Base-by-base conservation (phyloP, 1,140 invertebrate species). In the Sarcophaga peregrina region DNA sequence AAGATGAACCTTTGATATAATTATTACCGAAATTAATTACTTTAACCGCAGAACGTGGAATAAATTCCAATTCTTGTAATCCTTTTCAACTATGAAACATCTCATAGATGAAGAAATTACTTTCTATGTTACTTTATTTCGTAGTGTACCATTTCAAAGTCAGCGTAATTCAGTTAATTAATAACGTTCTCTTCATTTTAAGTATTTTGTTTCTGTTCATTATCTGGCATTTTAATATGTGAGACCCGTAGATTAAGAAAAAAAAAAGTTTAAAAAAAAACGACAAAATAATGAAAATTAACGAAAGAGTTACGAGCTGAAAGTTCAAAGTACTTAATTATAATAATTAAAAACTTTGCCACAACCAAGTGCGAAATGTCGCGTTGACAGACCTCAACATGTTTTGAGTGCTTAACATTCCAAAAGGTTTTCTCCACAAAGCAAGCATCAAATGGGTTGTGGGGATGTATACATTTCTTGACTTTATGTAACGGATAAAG, bases 271-370 rank as follows among this genome's bases (percentile, higher is more conserved):
- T 47, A 37, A 37, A 37, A 37, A 37, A 37, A 37, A 37, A 37
- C 1, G 25, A 37, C 25, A 4, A 37, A 37, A 37, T 37, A 37
- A 37, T 37, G 25, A 37, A 37, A 37, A 37, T 37, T 37, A 37
- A 37, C 58, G 48, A 58, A 80, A 83, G 73, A 82, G 80, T 78
- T 82, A 62, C 72, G 73, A 50, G 52, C 83, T 81, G 52, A 81
- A 83, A 83, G 83, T 83, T 83, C 80, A 82, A 82, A 83, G 83
- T 74, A 76, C 81, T 83, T 83, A 83, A 83, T 83, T 83, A 83
- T 83, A 83, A 83, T 83, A 83, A 83, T 83, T 83, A 83, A 83
- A 83, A 83, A 74, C 81, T 83, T 83, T 58, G 11, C 81, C 72
- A 83, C 50, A 83, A 76, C 68, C 78, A 83, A 72, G 83, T 62